Evolutionary conservation across 2,797 vertebrate genomes (phyloP), one percentile per base, ranked within the genome.

Genomic region (Clamator glandarius): DNA sequence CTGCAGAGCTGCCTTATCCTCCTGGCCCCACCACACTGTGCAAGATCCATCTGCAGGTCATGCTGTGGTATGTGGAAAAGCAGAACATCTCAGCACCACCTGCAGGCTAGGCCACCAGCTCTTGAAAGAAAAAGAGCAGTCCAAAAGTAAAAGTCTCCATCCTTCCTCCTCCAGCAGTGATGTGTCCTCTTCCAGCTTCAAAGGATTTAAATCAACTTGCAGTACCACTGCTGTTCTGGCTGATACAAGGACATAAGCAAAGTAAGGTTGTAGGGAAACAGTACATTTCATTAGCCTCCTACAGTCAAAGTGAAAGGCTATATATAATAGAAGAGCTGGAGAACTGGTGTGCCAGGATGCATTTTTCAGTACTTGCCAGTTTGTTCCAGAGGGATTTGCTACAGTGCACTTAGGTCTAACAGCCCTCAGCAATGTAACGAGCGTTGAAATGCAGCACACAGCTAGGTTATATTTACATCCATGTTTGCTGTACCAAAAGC

Each of bases 11-110:
- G 17, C 25, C 57, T 31, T 44, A 26, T 35, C 7, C 31, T 64
- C 39, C 33, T 51, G 3, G 1, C 39, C 19, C 21, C 54, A 35
- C 26, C 6, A 5, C 8, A 46, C 15, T 0, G 0, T 2, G 3
- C 24, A 55, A 67, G 29, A 12, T 18, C 61, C 44, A 35, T 46
- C 19, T 36, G 31, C 68, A 70, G 33, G 12, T 41, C n/a, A 9
- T 55, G 25, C 35, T 21, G 15, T 0, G 23, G 9, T 29, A 10
- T 5, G 6, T 39, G 35, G 42, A 62, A 78, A 80, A 79, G 28
- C 19, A 63, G 66, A 84, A 82, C 3, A 9, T 2, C 3, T 48
- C 68, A 31, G 29, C 0, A 0, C 31, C 80, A 26, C 15, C 67
- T 77, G 24, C 3, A 4, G 42, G 46, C 8, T 46, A 35, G 48